Percentiles rank a stretch among this genome's conserved stretches.
Conservation (phyloP, 1,140 invertebrate species). For the Dendroctonus ponderosae region DNA sequence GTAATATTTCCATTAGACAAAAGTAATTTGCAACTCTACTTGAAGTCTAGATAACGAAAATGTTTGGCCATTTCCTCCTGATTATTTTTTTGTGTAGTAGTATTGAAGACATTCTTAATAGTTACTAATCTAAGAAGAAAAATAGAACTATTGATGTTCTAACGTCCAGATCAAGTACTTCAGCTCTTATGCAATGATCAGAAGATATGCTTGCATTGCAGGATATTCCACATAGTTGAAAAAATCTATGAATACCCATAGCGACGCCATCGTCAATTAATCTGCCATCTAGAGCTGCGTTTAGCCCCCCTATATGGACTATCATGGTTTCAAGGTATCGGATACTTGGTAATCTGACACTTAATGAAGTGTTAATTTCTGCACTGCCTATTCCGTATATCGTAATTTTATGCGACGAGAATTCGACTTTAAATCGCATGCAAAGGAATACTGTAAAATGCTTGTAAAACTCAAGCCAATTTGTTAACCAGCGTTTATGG, state of each 20-base stretch:
- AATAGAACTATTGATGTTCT: no score
- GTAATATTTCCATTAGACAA: no score
- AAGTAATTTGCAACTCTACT: no score
- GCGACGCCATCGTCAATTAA: slow-evolving; percentile 14
- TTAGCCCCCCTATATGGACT: slow-evolving; percentile 15
- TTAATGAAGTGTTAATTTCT: slow-evolving; percentile 15
- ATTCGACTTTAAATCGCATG: slow-evolving; percentile 12
- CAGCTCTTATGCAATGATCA: no score
- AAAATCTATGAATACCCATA: slow-evolving; percentile 8
- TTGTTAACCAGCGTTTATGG: no score
- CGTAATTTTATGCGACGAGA: slow-evolving; percentile 5
- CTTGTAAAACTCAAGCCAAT: slow-evolving; percentile 1
- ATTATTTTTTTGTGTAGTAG: no score
- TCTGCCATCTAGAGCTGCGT: slow-evolving; percentile 10
- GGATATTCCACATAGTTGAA: neutral
- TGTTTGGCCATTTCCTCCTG: no score
- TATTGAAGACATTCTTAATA: no score
- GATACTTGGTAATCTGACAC: slow-evolving; percentile 10
- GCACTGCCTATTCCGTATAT: slow-evolving; percentile 5
- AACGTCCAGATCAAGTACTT: no score
- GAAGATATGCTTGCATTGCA: no score
- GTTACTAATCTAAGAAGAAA: no score
- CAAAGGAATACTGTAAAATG: neutral
- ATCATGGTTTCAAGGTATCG: slow-evolving; percentile 18
- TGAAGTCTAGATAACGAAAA: no score